These are phyloP conservation scores for Neodiprion lecontei DNA, from an alignment of 1,140 invertebrate species.

Conservation along the genomic window DNA sequence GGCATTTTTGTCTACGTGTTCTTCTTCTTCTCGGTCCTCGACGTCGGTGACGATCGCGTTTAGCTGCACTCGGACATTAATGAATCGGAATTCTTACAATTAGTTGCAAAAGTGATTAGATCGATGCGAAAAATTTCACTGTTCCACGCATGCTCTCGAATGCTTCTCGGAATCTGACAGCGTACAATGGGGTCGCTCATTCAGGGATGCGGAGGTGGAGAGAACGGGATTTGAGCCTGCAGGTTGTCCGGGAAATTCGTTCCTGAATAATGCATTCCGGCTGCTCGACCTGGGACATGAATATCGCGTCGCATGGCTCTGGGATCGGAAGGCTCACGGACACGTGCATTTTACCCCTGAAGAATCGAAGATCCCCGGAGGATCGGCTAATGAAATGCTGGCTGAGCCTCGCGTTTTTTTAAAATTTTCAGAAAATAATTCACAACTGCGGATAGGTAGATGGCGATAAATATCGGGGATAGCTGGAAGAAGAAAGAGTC, in stretches of 20 bases:
- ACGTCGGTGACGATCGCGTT: no score
- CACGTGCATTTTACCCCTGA: slow-evolving; percentile 33
- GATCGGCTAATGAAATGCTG: no score
- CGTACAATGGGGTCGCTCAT: slow-evolving; percentile 25
- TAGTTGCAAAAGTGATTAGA: no score
- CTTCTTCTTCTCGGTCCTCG: no score
- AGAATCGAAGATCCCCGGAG: no score
- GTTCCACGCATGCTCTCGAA: background rate
- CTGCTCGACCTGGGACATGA: slow-evolving; percentile 41
- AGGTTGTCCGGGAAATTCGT: slow-evolving; percentile 28
- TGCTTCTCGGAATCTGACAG: slow-evolving; percentile 10
- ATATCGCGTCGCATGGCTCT: slow-evolving; percentile 30
- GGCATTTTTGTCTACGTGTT: no score
- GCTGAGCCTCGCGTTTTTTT: no score
- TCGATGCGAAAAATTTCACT: slow-evolving; percentile 2
- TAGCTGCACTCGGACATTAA: no score
- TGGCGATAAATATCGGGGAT: background rate
- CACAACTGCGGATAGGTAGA: background rate
- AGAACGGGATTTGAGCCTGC: slow-evolving; percentile 15
- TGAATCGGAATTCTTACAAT: no score
- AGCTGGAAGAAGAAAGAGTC: background rate
- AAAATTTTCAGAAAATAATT: no score
- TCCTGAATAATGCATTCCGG: slow-evolving; percentile 53
- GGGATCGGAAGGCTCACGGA: slow-evolving; percentile 17
- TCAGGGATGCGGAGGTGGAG: slow-evolving; percentile 14